Evolutionary conservation across 2,888 invertebrate genomes (phyloP).

Genomic region (Lysandra coridon): DNA sequence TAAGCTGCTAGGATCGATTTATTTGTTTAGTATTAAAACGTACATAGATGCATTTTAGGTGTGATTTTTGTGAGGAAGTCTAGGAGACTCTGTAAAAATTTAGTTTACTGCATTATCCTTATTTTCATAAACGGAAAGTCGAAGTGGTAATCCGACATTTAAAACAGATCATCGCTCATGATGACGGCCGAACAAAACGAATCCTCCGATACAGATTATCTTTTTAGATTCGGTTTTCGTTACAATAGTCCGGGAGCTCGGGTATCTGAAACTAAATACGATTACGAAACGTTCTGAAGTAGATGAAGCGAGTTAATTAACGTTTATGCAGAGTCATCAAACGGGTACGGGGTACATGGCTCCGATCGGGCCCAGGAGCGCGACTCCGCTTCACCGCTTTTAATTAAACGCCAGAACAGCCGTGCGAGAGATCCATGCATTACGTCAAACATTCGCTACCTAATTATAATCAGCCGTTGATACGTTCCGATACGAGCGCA

Average conservation of each 20-base stretch:
- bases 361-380: conserved; percentile 50
- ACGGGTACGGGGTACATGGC: conserved; percentile 50
- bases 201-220: conserved; percentile 7
- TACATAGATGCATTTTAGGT: not conserved
- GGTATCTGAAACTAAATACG: conserved; percentile 37
- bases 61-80: not conserved
- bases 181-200: conserved; percentile 3
- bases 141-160: not conserved
- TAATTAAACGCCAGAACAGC: conserved; percentile 56
- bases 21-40: conserved; percentile 20
- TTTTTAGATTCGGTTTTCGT: conserved; percentile 24
- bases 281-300: conserved; percentile 44
- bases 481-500: conserved; percentile 20
- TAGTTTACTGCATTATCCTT: not conserved
- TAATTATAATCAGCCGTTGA: conserved; percentile 31
- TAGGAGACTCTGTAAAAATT: not conserved
- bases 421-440: conserved; percentile 39
- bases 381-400: conserved; percentile 53
- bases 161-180: not conserved
- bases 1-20: conserved; percentile 19
- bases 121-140: not conserved
- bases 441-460: conserved; percentile 33
- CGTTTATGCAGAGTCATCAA: conserved; percentile 65
- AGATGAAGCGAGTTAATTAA: conserved; percentile 64
- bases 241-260: conserved; percentile 23